Evolutionary conservation across 30 jellyfish, hydroid and myxozoan genomes (phyloP).

Genomic region (Chironex yamaguchii): DNA sequence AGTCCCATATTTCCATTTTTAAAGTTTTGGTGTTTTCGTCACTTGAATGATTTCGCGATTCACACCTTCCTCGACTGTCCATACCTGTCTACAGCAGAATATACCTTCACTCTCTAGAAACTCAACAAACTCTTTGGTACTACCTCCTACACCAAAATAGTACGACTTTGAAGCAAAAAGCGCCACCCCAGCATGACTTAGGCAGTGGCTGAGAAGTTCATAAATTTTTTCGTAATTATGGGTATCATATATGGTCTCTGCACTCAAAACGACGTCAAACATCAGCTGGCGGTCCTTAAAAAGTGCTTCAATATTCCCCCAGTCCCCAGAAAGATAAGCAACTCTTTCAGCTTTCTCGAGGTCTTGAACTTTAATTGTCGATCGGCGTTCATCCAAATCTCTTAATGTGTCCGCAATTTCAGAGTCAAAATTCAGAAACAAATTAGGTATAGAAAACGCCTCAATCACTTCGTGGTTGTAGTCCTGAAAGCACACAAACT

Average conservation of each 20-base stretch:
- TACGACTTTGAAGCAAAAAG: conserved; percentile 88
- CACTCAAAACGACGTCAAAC: conserved; percentile 84
- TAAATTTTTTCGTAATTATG: conserved; percentile 68
- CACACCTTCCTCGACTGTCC: conserved; percentile 67
- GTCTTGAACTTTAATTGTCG: not conserved
- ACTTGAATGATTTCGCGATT: conserved; percentile 76
- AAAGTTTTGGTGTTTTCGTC: too few relatives aligned
- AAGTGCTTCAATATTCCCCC: conserved; percentile 45
- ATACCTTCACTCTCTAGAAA: conserved; percentile 31
- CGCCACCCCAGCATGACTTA: conserved; percentile 75
- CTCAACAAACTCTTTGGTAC: conserved; percentile 75
- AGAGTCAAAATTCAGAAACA: not conserved
- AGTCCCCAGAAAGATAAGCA: conserved; percentile 83
- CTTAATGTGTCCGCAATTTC: not conserved
- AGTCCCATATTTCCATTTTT: too few relatives aligned
- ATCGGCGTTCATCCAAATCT: not conserved
- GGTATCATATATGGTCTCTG: conserved; percentile 91
- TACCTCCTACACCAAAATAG: conserved; percentile 99
- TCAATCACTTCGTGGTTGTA: conserved; percentile 92
- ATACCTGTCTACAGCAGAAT: conserved; percentile 27
- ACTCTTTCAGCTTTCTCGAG: not conserved
- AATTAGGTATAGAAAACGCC: conserved; percentile 78
- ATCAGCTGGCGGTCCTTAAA: conserved; percentile 2
- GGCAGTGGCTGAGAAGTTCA: conserved; percentile 34
- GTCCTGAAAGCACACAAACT: conserved; percentile 84